Base-by-base conservation (phyloP, 2,797 vertebrate genomes). In the Eidolon dupreanum region DNA sequence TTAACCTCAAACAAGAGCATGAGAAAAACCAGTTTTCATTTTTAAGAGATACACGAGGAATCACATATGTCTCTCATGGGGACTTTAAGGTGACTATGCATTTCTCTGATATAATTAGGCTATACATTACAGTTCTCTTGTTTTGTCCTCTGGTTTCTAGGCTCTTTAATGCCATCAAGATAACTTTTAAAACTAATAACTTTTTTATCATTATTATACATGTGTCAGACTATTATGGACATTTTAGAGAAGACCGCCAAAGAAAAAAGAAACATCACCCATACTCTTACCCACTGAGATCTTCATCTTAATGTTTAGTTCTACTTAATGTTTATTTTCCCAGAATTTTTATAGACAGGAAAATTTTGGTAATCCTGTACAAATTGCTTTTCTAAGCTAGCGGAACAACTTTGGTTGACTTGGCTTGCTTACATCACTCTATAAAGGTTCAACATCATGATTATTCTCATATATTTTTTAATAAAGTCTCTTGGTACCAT, bases 1-100 rank as follows among this genome's bases (percentile, higher is more conserved):
- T 95, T 93, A 96, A 96, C 31, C 49, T 98, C 87, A 51, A 24
- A 93, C 33, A 36, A 93, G 66, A 93, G 83, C 55, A 66, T 86
- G 63, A 97, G 51, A 96, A 97, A 97, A 95, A 96, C 90, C 75
- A 0, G 0, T 85, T 97, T 97, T 51, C 53, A 68, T 87, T 5
- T 0, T 0, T 96, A 68, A 31, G 65, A 97, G 77, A 93, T 2
- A 26, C 51, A 88, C 28, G 87, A 53, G 53, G 41, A 87, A 91
- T 95, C 89, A 93, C 28, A 31, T 20, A 46, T 38, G 31, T 71
- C 65, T 97, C 66, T 79, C 91, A 41, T 59, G 93, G 70, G 70
- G 31, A 79, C 75, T 55, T 88, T 59, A 78, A 85, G n/a, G 43
- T 73, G 13, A 24, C 41, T 79, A 77, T 11, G 0, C 6, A 90